A percentile compares a stretch with the other conserved stretches of the same genome.
Evolutionary conservation across 2,888 invertebrate species (phyloP).

Genomic region (Aleiodes alternator): DNA sequence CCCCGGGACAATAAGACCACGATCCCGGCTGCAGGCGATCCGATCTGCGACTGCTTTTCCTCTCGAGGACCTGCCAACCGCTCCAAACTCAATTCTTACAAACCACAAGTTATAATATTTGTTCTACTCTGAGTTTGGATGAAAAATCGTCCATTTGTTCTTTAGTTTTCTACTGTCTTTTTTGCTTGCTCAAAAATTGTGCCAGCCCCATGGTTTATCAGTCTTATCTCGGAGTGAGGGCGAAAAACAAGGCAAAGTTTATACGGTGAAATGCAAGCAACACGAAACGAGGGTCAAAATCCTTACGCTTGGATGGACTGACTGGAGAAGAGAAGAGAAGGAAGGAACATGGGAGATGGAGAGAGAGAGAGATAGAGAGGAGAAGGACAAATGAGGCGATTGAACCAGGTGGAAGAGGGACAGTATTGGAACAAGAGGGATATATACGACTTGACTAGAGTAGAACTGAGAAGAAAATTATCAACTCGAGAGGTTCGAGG

Average conservation of each 20-base stretch:
- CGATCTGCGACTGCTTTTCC: slow-evolving; percentile 59
- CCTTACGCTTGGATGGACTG: slow-evolving; percentile 72
- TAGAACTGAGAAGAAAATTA: slow-evolving; percentile 40
- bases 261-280: slow-evolving; percentile 72
- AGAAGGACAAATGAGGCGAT: slow-evolving; percentile 55
- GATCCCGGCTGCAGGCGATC: slow-evolving; percentile 57
- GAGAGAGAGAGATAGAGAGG: slow-evolving; percentile 52
- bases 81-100: slow-evolving; percentile 49
- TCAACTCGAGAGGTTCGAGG: slow-evolving; percentile 56
- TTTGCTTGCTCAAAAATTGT: slow-evolving; percentile 32
- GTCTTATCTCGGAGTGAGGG: slow-evolving; percentile 66
- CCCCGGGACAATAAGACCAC: slow-evolving; percentile 64
- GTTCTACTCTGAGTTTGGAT: slow-evolving; percentile 38
- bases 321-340: slow-evolving; percentile 40
- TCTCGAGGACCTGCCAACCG: slow-evolving; percentile 58
- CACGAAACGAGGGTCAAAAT: slow-evolving; percentile 75
- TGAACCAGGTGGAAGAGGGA: slow-evolving; percentile 52
- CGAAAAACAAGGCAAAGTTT: slow-evolving; percentile 72
- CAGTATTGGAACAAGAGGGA: slow-evolving; percentile 51
- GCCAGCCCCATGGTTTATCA: slow-evolving; percentile 63
- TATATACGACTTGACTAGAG: slow-evolving; percentile 25
- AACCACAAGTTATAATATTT: not conserved
- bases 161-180: not conserved
- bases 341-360: slow-evolving; percentile 48
- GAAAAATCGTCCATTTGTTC: slow-evolving; percentile 35